Conservation (phyloP, 2,797 vertebrate species). For the Taenioides sp. region DNA sequence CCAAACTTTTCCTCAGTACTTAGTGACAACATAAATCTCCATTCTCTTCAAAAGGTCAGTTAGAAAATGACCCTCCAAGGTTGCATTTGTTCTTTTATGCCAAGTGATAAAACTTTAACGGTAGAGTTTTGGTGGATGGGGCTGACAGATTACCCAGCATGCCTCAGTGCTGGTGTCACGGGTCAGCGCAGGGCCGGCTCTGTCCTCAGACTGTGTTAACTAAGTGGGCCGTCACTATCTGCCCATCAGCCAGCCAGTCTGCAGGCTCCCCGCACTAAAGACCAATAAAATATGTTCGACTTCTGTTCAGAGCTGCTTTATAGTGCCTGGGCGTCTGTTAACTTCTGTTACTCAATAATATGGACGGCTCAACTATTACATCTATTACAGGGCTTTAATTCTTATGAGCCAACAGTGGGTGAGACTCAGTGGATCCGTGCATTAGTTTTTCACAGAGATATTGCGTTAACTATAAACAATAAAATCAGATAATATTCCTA, state of each 20-base stretch:
- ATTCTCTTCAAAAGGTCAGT: neutral
- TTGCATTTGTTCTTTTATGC: conserved; percentile 39
- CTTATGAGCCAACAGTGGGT: neutral
- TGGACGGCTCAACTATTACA: conserved; percentile 4
- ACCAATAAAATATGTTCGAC: conserved; percentile 48
- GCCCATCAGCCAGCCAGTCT: conserved; percentile 50
- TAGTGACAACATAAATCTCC: neutral
- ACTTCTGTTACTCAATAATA: conserved; percentile 23
- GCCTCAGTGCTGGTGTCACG: conserved; percentile 33
- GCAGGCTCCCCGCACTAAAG: conserved; percentile 31
- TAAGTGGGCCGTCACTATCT: conserved; percentile 53
- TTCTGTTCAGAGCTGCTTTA: conserved; percentile 29
- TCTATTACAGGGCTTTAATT: conserved; percentile 8
- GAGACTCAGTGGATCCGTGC: neutral
- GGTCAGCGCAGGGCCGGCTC: conserved; percentile 57
- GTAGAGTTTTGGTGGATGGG: conserved; percentile 12
- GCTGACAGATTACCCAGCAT: conserved; percentile 47
- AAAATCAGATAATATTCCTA: neutral
- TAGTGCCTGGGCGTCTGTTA: conserved; percentile 16
- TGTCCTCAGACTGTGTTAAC: conserved; percentile 50
- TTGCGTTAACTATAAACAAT: neutral
- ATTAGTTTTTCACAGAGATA: neutral
- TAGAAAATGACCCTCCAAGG: conserved; percentile 30
- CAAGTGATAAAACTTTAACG: conserved; percentile 44
- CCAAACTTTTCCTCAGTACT: neutral